phyloP scores from a whole-genome alignment of 1,140 invertebrate species.

The Calephelis virginiensis region DNA sequence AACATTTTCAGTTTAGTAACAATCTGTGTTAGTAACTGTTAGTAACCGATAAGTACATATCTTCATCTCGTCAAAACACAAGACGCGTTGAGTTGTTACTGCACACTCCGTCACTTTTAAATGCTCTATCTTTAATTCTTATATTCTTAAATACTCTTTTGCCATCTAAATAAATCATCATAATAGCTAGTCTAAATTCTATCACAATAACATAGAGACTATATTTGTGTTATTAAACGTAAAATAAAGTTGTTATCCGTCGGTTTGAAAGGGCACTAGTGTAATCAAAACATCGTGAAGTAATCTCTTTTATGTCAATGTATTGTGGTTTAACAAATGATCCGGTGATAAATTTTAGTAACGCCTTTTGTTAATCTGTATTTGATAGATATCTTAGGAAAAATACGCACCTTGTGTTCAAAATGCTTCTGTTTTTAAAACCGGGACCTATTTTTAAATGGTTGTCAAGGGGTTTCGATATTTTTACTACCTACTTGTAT shows the following conservation, averaged over 20 bases:
- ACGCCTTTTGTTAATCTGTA: conserved; percentile 17
- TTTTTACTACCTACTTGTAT: no score
- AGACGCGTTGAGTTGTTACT: conserved; percentile 52
- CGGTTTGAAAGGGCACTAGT: conserved; percentile 39
- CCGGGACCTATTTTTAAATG: no score
- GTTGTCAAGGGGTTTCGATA: no score
- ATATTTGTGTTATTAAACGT: not conserved
- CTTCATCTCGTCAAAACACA: conserved; percentile 25
- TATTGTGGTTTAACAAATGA: conserved; percentile 22
- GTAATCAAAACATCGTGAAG: conserved; percentile 58
- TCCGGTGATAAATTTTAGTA: conserved; percentile 18
- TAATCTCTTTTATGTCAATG: conserved; percentile 44
- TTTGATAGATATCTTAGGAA: conserved; percentile 13
- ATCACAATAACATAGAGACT: not conserved
- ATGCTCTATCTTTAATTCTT: conserved; percentile 35
- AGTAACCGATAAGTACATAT: conserved; percentile 28
- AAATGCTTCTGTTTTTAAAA: no score
- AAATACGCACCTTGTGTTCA: conserved; percentile 15
- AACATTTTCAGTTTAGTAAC: conserved; percentile 12
- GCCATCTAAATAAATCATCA: conserved; percentile 23
- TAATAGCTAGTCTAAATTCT: not conserved
- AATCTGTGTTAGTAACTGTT: no score
- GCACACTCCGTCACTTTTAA: conserved; percentile 43
- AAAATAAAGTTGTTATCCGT: not conserved
- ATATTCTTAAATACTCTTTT: conserved; percentile 26